Evolutionary conservation across 2,797 vertebrate genomes (phyloP), one percentile per base, ranked within the genome.

Genomic region (Bufotes viridis): DNA sequence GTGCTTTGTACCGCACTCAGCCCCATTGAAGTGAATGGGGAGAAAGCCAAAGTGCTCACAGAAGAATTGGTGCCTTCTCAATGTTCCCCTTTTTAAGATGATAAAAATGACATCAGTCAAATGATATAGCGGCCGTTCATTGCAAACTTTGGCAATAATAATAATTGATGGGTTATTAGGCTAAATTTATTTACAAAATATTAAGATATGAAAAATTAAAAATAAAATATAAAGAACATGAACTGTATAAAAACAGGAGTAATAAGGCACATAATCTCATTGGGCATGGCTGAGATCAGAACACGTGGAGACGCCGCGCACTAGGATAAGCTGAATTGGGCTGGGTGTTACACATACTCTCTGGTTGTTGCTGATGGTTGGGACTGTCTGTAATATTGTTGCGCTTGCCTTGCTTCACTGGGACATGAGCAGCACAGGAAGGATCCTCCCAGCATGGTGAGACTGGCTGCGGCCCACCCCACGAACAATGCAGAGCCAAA

Each of bases 341-440:
- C 7, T 65, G 3, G 76, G 88, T 81, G 85, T 98, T 97, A 99
- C 93, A 99, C 98, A 86, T 98, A 99, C 97, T 99, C 97, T 95
- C 96, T 97, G 91, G 96, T 92, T 29, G 88, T 89, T 3, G 96
- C 95, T 4, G 98, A 97, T 74, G 95, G 96, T 94, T 96, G 98
- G 7, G 97, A 93, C 92, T 97, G 97, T 90, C 97, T 96, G 76
- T 97, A 98, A 90, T 98, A 98, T 90, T 96, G 97, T 74, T 97
- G 97, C 70, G 94, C 97, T 93, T 93, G 95, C 74, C 95, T 95
- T 82, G 97, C 96, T 0, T 96, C 95, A 86, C 96, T 95, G 5
- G 97, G 96, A 90, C 98, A 99, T 72, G 97, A 98, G 93, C 98
- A 99, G 94, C 97, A 98, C 88, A 99, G 96, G 90, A 99, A 97